These are phyloP conservation scores for Accipiter cooperii DNA, from an alignment of 2,113 vertebrate genomes.

Conservation along the genomic window DNA sequence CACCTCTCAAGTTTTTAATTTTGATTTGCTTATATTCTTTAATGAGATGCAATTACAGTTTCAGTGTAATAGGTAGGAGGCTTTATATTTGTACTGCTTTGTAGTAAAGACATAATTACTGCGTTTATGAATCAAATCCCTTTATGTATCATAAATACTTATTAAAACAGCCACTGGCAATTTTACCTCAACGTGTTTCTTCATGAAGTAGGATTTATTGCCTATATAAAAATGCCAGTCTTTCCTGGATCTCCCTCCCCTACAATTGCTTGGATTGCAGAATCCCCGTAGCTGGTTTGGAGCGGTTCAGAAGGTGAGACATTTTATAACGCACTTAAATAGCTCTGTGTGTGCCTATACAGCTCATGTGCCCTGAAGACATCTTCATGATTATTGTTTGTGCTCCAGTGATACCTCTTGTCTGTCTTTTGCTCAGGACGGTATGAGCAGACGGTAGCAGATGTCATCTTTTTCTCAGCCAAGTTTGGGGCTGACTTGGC, in stretches of 20 bases:
- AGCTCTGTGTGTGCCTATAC: not conserved
- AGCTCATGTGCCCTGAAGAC: slow-evolving; percentile 16
- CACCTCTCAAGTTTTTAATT: slow-evolving; percentile 38
- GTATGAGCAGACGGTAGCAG: not conserved
- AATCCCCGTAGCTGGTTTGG: not conserved
- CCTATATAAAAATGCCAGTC: slow-evolving; percentile 44
- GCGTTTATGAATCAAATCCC: slow-evolving; percentile 52
- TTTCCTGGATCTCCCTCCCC: slow-evolving; percentile 11
- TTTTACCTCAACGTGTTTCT: slow-evolving; percentile 57
- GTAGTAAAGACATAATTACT: slow-evolving; percentile 66
- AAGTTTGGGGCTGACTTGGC: not conserved
- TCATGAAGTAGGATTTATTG: slow-evolving; percentile 63
- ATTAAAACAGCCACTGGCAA: slow-evolving; percentile 63
- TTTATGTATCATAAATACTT: slow-evolving; percentile 69
- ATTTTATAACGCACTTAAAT: not conserved
- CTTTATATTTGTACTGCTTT: slow-evolving; percentile 67
- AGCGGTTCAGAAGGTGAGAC: slow-evolving; percentile 39
- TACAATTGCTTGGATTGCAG: slow-evolving; percentile 52
- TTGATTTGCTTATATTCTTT: slow-evolving; percentile 62
- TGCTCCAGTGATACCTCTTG: not conserved
- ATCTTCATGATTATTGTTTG: not conserved
- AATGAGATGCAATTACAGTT: slow-evolving; percentile 59
- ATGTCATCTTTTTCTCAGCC: not conserved
- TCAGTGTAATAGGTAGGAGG: slow-evolving; percentile 58
- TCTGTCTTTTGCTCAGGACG: not conserved